These are phyloP conservation scores for Didymodactylos carnosus DNA, from an alignment of 2,888 invertebrate genomes.

Conservation along the genomic window DNA sequence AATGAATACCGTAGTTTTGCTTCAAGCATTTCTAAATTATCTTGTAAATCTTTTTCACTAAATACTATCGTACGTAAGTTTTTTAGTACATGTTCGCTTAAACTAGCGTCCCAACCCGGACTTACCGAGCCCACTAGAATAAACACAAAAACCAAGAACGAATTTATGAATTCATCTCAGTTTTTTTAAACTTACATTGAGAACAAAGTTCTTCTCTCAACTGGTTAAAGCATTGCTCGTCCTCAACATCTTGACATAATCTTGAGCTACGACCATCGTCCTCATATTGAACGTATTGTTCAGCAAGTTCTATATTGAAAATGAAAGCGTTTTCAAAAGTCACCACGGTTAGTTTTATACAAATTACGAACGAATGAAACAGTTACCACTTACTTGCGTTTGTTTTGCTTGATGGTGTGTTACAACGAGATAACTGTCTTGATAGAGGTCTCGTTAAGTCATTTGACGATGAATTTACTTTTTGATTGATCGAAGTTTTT, in stretches of 20 bases:
- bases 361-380: neutral
- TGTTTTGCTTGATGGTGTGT: neutral
- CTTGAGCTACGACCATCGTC: slow-evolving; percentile 11
- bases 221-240: slow-evolving; percentile 5
- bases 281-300: slow-evolving; percentile 7
- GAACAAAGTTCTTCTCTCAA: slow-evolving; percentile 7
- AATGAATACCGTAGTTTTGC: neutral
- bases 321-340: neutral
- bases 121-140: neutral
- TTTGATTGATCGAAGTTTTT: neutral
- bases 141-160: too few species aligned
- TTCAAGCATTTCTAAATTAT: neutral
- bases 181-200: neutral
- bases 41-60: neutral
- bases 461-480: neutral
- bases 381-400: neutral
- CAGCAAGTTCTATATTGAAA: slow-evolving; percentile 1
- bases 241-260: slow-evolving; percentile 11
- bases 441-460: neutral
- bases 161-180: too few species aligned
- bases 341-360: neutral
- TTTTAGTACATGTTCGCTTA: neutral
- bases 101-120: neutral
- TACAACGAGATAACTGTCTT: too few species aligned
- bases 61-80: neutral